phyloP scores from a whole-genome alignment of 2,113 vertebrate species.

The Ammospiza caudacuta region DNA sequence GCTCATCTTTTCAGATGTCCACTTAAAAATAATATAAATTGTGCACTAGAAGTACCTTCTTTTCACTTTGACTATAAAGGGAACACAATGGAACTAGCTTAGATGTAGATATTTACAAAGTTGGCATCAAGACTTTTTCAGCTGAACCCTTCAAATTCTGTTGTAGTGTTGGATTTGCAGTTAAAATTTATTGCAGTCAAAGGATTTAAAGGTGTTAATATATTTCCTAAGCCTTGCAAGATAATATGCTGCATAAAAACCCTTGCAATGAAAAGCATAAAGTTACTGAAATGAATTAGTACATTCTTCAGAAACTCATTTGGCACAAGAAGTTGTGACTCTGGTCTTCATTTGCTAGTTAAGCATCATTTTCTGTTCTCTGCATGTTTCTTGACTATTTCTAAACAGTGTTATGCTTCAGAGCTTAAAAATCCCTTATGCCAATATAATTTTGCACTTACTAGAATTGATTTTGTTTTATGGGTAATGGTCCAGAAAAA shows the following conservation, averaged over 20 bases:
- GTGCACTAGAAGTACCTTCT: neutral
- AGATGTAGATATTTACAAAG: neutral
- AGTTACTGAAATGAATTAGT: neutral
- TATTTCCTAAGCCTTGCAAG: neutral
- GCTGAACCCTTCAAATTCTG: neutral
- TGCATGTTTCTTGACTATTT: neutral
- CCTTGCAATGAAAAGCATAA: neutral
- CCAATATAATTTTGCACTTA: constrained; percentile 16
- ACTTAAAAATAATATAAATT: neutral
- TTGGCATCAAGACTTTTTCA: neutral
- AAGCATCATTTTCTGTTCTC: neutral
- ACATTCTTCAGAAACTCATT: neutral
- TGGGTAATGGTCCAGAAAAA: constrained; percentile 5
- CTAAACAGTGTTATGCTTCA: neutral
- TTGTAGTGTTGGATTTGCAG: neutral
- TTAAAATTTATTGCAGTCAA: neutral
- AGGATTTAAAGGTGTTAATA: neutral
- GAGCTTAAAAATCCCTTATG: constrained; percentile 17
- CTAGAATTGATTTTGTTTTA: neutral
- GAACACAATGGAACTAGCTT: neutral
- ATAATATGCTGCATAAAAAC: neutral
- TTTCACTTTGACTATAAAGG: neutral
- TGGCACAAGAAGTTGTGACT: neutral
- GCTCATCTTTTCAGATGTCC: neutral
- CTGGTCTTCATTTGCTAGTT: neutral